phyloP scores from a whole-genome alignment of 2,113 vertebrate genomes.

The Laterallus jamaicensis region DNA sequence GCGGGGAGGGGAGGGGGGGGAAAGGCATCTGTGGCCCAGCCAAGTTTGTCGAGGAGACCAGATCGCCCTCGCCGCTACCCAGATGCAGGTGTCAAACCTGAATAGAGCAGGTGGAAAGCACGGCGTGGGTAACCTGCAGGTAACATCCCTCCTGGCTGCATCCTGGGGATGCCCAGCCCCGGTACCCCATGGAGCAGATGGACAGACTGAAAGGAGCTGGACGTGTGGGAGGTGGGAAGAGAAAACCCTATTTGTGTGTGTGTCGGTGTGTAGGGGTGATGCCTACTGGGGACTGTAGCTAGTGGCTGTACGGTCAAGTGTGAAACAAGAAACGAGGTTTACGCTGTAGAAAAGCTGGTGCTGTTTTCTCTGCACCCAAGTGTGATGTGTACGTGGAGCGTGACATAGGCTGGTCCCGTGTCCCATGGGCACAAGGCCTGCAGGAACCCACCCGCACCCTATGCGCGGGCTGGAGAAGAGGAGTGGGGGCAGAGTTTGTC shows the following conservation, averaged over 20 bases:
- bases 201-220: background rate
- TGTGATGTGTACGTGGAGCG: rapidly evolving
- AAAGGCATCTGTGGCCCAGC: background rate
- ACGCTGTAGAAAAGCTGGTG: background rate
- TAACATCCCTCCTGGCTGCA: background rate
- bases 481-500: background rate
- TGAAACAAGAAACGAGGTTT: background rate
- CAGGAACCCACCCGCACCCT: background rate
- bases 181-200: background rate
- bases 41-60: background rate
- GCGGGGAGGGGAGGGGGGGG: background rate
- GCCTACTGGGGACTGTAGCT: background rate
- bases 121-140: background rate
- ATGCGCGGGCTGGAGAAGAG: rapidly evolving
- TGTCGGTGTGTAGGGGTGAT: rapidly evolving
- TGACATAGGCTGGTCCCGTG: rapidly evolving
- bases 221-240: background rate
- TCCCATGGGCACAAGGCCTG: rapidly evolving
- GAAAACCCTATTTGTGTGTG: background rate
- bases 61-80: background rate
- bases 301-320: background rate
- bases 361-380: rapidly evolving
- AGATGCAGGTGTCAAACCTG: background rate
- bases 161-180: background rate
- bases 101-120: background rate